Evolutionary conservation across 2,113 vertebrate genomes (phyloP).

Genomic region (Atherinomorus stipes): DNA sequence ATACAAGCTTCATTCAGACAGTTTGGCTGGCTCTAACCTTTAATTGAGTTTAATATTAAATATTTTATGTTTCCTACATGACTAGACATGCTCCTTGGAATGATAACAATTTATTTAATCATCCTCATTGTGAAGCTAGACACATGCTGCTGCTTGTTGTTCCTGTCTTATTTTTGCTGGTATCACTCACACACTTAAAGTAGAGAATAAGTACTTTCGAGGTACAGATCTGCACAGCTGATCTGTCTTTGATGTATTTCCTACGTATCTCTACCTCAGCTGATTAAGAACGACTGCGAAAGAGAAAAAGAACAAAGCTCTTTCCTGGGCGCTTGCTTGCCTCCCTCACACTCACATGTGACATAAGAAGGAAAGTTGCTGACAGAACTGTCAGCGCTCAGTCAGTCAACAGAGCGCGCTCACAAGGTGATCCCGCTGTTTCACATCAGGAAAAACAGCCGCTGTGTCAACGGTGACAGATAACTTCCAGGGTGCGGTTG

Average conservation of each 20-base stretch:
- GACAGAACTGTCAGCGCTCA: constrained; percentile 48
- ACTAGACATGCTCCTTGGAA: constrained; percentile 53
- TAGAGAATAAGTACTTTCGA: neutral
- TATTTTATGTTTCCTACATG: constrained; percentile 44
- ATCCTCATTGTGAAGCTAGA: constrained; percentile 37
- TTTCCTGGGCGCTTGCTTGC: constrained; percentile 2
- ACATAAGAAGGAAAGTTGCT: constrained; percentile 38
- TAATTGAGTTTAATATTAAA: constrained; percentile 28
- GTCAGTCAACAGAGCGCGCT: constrained; percentile 66
- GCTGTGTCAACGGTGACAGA: constrained; percentile 75
- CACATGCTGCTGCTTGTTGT: constrained; percentile 56
- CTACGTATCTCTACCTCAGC: neutral
- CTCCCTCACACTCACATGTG: constrained; percentile 34
- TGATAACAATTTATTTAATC: constrained; percentile 40
- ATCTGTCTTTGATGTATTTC: neutral
- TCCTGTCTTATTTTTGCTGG: constrained; percentile 14
- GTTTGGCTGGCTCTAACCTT: constrained; percentile 1
- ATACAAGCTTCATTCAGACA: neutral
- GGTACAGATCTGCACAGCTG: constrained; percentile 4
- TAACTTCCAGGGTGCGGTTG: constrained; percentile 71
- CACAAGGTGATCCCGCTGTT: constrained; percentile 31
- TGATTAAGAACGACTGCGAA: constrained; percentile 16
- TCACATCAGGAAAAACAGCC: constrained; percentile 67
- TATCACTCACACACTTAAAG: neutral
- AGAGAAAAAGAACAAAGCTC: neutral